A percentile compares a stretch with the other conserved stretches of the same genome.
Evolutionary conservation across 2,888 invertebrate species (phyloP).

Genomic region (Phragmatobia fuliginosa): DNA sequence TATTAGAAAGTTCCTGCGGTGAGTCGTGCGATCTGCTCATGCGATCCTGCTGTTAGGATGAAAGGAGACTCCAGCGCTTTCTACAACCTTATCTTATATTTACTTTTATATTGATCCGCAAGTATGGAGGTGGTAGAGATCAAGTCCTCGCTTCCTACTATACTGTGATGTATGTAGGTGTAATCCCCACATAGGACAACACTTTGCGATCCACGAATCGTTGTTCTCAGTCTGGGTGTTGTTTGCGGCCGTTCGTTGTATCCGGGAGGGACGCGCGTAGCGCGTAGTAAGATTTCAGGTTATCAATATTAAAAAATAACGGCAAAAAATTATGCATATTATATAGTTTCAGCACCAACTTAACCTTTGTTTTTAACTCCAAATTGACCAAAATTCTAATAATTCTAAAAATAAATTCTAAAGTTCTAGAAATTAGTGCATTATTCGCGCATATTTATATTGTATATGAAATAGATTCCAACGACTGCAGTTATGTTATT

Average conservation of each 20-base stretch:
- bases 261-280: too few species aligned
- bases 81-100: conserved; percentile 5
- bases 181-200: neutral
- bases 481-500: neutral
- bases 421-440: too few species aligned
- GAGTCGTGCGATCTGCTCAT: conserved; percentile 59
- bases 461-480: neutral
- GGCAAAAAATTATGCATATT: too few species aligned
- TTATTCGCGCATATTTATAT: neutral
- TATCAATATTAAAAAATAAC: too few species aligned
- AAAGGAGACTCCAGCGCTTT: conserved; percentile 40
- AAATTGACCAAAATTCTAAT: too few species aligned
- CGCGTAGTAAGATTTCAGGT: too few species aligned
- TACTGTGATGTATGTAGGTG: too few species aligned
- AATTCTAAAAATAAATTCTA: too few species aligned
- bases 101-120: neutral
- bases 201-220: neutral
- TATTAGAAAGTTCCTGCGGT: conserved; percentile 77
- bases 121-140: neutral
- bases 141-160: too few species aligned
- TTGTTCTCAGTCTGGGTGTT: neutral
- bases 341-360: too few species aligned
- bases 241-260: neutral
- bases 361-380: too few species aligned
- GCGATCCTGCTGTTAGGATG: conserved; percentile 53